Conservation (phyloP, 64 coral and sea anemone species). For the Orbicella faveolata region DNA sequence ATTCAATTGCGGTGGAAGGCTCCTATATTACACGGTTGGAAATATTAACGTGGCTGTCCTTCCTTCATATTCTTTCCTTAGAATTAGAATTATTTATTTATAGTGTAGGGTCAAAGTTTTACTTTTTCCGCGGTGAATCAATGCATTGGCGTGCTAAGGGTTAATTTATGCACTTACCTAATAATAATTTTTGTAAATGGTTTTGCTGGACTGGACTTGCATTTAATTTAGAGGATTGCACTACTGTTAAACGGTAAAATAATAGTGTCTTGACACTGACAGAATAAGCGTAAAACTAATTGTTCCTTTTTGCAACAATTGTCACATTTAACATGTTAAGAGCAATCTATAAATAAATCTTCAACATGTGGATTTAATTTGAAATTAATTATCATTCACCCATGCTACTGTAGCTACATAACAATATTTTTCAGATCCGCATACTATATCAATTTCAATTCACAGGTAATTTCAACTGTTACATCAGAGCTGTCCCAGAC, state of each 20-base stretch:
- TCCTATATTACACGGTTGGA: background rate
- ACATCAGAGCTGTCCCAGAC: slow-evolving; percentile 82
- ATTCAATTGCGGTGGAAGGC: background rate
- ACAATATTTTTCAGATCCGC: background rate
- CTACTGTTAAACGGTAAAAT: too few relatives aligned
- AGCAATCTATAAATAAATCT: too few relatives aligned
- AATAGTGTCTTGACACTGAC: too few relatives aligned
- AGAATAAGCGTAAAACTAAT: too few relatives aligned
- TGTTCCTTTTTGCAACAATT: too few relatives aligned
- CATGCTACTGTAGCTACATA: background rate
- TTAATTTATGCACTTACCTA: background rate
- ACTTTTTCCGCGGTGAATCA: background rate
- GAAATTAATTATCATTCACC: too few relatives aligned
- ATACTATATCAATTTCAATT: background rate
- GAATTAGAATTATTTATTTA: background rate
- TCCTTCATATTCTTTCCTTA: too few relatives aligned
- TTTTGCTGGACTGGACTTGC: too few relatives aligned
- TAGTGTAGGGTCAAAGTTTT: background rate
- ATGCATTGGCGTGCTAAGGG: background rate
- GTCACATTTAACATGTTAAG: too few relatives aligned
- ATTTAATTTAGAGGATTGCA: too few relatives aligned
- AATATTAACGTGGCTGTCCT: background rate
- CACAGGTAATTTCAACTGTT: slow-evolving; percentile 37
- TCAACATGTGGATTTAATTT: too few relatives aligned
- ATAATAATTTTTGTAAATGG: too few relatives aligned